These are phyloP conservation scores for Himantopus leucocephalus DNA, from an alignment of 2,113 vertebrate species.

Conservation along the genomic window DNA sequence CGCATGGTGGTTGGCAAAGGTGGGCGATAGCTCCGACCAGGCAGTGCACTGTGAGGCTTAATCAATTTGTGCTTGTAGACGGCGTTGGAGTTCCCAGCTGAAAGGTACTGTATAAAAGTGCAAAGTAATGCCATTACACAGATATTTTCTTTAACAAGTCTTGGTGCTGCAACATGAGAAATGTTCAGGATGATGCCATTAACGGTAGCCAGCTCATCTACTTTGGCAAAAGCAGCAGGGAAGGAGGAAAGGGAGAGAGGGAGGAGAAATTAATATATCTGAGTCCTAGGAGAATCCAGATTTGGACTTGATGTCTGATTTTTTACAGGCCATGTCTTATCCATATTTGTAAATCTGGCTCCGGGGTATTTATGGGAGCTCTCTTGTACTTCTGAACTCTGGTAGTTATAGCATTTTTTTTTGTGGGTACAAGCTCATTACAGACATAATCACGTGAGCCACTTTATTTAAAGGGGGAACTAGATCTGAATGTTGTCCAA, in stretches of 20 bases:
- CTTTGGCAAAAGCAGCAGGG: not conserved
- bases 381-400: not conserved
- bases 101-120: not conserved
- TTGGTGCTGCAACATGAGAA: not conserved
- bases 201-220: conserved; percentile 31
- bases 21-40: not conserved
- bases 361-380: not conserved
- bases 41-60: not conserved
- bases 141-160: conserved; percentile 35
- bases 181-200: conserved; percentile 16
- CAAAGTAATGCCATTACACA: conserved; percentile 32
- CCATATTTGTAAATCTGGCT: not conserved
- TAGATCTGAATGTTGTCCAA: conserved; percentile 20
- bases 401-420: not conserved
- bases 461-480: not conserved
- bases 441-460: not conserved
- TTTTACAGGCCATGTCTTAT: not conserved
- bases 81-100: not conserved
- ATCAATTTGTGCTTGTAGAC: not conserved
- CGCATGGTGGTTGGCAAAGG: not conserved
- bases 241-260: not conserved
- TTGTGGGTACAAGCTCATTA: conserved; percentile 18
- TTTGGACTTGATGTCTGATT: not conserved
- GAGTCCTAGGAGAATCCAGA: conserved; percentile 12
- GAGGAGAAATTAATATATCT: conserved; percentile 11